Evolutionary conservation across 2,113 vertebrate genomes (phyloP).

Genomic region (Nyctereutes procyonoides): DNA sequence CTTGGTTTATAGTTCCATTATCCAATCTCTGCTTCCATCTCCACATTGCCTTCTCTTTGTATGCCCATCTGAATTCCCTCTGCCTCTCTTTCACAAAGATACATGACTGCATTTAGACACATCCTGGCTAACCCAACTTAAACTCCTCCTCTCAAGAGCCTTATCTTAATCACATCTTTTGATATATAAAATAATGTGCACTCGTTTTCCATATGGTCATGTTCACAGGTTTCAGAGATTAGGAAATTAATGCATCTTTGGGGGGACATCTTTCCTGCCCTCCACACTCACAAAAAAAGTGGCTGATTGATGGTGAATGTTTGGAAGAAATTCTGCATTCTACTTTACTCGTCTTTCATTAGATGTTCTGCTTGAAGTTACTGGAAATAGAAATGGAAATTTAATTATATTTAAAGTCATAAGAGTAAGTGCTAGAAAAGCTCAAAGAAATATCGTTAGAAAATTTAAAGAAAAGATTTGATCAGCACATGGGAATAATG

Average conservation of each 20-base stretch:
- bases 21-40: not conserved
- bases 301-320: not conserved
- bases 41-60: not conserved
- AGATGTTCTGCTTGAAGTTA: not conserved
- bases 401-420: not conserved
- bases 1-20: not conserved
- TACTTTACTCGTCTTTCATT: not conserved
- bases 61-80: not conserved
- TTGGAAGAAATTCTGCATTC: not conserved
- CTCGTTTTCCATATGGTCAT: not conserved
- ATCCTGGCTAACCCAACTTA: not conserved
- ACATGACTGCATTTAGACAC: not conserved
- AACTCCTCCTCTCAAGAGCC: not conserved
- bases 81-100: not conserved
- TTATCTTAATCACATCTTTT: not conserved
- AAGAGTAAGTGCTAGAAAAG: not conserved
- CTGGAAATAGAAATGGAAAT: not conserved
- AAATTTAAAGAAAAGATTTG: not conserved
- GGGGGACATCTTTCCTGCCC: rapidly evolving
- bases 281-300: not conserved
- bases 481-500: not conserved
- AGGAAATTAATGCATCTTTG: not conserved
- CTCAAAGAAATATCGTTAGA: not conserved
- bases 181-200: no score
- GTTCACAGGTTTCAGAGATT: not conserved